Evolutionary conservation across 2,888 invertebrate species (phyloP).

Genomic region (Heliconius charithonia): DNA sequence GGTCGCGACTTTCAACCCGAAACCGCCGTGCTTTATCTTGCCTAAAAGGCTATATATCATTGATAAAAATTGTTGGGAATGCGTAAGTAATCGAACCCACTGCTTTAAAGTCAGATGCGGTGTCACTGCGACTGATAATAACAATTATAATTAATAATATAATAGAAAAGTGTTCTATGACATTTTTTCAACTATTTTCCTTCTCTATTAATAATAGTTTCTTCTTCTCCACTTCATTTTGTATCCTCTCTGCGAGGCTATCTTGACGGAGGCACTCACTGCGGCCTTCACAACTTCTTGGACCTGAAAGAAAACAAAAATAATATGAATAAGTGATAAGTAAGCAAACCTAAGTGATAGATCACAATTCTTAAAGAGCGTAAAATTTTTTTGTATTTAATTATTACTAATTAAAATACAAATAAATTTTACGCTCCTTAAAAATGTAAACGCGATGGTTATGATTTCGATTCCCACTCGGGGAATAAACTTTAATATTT

Average conservation of each 20-base stretch:
- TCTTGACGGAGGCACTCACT: constrained; percentile 99
- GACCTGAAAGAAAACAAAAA: constrained; percentile 75
- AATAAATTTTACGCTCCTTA: no score
- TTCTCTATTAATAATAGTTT: constrained; percentile 56
- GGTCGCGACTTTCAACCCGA: not conserved
- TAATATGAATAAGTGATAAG: no score
- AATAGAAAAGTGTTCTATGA: not conserved
- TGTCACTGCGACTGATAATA: not conserved
- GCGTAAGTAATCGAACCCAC: no score
- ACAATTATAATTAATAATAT: not conserved
- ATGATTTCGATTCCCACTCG: no score
- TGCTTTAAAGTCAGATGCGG: no score
- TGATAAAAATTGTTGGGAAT: not conserved
- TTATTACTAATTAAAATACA: no score
- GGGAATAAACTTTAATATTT: no score
- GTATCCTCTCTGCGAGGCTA: constrained; percentile 95
- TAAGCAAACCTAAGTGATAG: no score
- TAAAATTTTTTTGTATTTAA: no score
- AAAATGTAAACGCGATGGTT: no score
- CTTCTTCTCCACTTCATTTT: constrained; percentile 94
- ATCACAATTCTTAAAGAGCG: no score
- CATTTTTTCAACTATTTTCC: not conserved
- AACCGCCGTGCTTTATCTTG: not conserved
- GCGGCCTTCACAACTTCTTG: constrained; percentile 99
- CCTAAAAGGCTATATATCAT: not conserved